These are phyloP conservation scores for Bicyclus anynana DNA, from an alignment of 1,140 invertebrate species.

Conservation along the genomic window DNA sequence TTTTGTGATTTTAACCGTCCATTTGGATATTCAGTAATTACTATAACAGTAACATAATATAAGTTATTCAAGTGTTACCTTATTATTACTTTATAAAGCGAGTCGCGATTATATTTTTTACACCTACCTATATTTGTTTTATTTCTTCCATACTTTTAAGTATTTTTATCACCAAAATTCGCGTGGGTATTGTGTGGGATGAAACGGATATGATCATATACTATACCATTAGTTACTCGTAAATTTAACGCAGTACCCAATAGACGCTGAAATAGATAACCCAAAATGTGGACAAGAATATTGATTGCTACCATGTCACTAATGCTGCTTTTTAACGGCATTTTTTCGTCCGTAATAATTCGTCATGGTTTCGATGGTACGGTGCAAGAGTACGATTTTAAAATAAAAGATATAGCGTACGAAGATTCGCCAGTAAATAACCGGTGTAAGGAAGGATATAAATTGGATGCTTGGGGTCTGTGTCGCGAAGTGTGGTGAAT, in stretches of 20 bases:
- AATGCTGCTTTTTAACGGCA: conserved; percentile 9
- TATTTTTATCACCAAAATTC: background rate
- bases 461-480: conserved; percentile 36
- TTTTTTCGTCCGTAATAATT: conserved; percentile 27
- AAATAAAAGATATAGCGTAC: conserved; percentile 34
- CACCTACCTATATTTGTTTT: too few relatives aligned
- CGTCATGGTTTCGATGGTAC: conserved; percentile 19
- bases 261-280: background rate
- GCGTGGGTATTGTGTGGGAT: too few relatives aligned
- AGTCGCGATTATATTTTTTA: too few relatives aligned
- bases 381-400: conserved; percentile 35
- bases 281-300: conserved; percentile 29
- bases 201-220: too few relatives aligned
- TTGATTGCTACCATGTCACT: conserved; percentile 12
- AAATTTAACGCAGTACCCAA: background rate
- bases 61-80: too few relatives aligned
- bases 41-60: too few relatives aligned
- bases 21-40: too few relatives aligned
- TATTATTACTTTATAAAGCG: too few relatives aligned
- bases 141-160: background rate
- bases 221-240: too few relatives aligned
- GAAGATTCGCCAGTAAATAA: conserved; percentile 43
- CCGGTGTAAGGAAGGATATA: conserved; percentile 41
- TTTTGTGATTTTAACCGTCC: too few relatives aligned
- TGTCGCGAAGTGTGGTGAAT: conserved; percentile 60